A percentile compares a stretch with the other conserved stretches of the same genome.
Evolutionary conservation across 2,888 invertebrate species (phyloP).

Genomic region (Diaperis boleti): DNA sequence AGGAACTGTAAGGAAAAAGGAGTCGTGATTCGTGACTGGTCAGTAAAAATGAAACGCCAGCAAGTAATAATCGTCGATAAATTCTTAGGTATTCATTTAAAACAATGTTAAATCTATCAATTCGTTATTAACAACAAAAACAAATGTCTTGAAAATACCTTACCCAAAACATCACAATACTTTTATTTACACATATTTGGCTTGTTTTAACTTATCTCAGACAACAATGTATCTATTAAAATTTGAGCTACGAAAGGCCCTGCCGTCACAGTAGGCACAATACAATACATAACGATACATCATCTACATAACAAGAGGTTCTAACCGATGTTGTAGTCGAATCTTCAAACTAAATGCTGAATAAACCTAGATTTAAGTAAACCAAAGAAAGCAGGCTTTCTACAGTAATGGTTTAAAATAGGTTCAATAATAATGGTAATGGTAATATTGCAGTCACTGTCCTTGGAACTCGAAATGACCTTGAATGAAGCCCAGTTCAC

Average conservation of each 20-base stretch:
- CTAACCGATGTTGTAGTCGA: constrained; percentile 26
- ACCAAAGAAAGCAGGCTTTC: constrained; percentile 37
- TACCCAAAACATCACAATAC: constrained; percentile 51
- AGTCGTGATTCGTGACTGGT: not conserved
- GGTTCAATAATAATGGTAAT: constrained; percentile 31
- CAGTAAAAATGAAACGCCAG: constrained; percentile 34
- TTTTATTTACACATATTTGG: constrained; percentile 52
- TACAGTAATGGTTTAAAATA: constrained; percentile 29
- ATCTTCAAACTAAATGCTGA: constrained; percentile 43
- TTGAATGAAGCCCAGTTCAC: constrained; percentile 6
- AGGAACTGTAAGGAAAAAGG: not conserved
- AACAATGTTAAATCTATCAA: constrained; percentile 49
- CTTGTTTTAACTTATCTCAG: constrained; percentile 35
- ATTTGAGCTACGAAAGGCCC: constrained; percentile 46
- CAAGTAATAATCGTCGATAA: constrained; percentile 38
- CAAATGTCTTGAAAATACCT: constrained; percentile 47
- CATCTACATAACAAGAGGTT: constrained; percentile 33
- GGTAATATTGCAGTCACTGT: constrained; percentile 37
- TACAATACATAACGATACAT: constrained; percentile 38
- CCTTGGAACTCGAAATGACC: constrained; percentile 15
- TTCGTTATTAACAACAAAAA: constrained; percentile 45
- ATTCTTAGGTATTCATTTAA: constrained; percentile 42
- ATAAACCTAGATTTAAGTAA: constrained; percentile 43
- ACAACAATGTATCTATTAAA: constrained; percentile 47
- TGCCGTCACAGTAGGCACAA: constrained; percentile 13